phyloP scores from a whole-genome alignment of 2,113 vertebrate species.

The Lipotes vexillifer region DNA sequence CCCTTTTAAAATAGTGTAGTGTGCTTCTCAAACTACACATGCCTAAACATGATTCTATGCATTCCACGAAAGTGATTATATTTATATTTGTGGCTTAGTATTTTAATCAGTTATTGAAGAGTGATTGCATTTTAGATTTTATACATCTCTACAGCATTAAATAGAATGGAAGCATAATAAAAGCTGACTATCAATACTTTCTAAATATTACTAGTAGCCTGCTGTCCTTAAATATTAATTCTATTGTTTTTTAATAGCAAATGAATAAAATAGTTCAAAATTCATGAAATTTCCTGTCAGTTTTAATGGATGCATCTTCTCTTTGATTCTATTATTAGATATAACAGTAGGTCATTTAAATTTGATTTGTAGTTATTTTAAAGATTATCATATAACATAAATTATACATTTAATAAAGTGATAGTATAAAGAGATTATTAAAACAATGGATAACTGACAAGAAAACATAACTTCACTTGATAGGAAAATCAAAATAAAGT shows the following conservation, averaged over 20 bases:
- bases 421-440: neutral
- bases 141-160: neutral
- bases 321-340: neutral
- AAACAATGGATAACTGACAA: conserved; percentile 1
- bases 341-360: neutral
- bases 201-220: neutral
- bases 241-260: neutral
- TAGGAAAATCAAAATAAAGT: conserved; percentile 31
- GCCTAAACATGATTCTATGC: neutral
- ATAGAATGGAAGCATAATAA: neutral
- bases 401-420: conserved; percentile 19
- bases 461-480: conserved; percentile 30
- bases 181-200: neutral
- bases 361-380: neutral
- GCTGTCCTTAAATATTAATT: conserved; percentile 8
- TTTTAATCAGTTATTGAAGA: neutral
- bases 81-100: neutral
- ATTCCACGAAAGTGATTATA: neutral
- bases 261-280: conserved; percentile 12
- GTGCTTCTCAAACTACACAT: neutral
- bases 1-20: neutral
- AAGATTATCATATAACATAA: neutral
- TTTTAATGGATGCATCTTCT: neutral
- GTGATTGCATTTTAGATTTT: neutral
- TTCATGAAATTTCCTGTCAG: neutral